Evolutionary conservation across 2,797 vertebrate species (phyloP).

Genomic region (Sebastes umbrosus): DNA sequence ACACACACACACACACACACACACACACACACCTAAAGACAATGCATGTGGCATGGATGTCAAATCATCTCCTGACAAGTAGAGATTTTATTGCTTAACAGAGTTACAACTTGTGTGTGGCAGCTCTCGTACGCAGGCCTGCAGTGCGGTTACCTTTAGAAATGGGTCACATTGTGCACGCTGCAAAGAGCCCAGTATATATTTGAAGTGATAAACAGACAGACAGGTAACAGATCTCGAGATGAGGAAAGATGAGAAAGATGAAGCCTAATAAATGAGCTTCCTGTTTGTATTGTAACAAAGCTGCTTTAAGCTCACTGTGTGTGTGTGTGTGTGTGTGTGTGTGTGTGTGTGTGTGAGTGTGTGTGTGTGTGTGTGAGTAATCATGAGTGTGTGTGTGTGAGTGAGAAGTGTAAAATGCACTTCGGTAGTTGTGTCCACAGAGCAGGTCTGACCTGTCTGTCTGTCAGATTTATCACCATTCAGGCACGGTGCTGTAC

Average conservation of each 20-base stretch:
- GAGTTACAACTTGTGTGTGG: not conserved
- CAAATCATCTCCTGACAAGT: not conserved
- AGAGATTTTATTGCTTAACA: slow-evolving; percentile 4
- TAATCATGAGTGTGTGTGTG: not conserved
- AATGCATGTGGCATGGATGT: not conserved
- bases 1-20: not conserved
- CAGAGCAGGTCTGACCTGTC: slow-evolving; percentile 44
- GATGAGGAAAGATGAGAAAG: not conserved
- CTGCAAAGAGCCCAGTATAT: not conserved
- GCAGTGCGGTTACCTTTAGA: not conserved
- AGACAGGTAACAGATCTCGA: not conserved
- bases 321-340: not conserved
- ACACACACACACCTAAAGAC: not conserved
- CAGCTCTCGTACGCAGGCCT: not conserved
- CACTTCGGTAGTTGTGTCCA: slow-evolving; percentile 2
- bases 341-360: not conserved
- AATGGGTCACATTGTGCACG: slow-evolving; percentile 25
- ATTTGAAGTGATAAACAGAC: not conserved
- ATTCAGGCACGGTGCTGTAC: slow-evolving; percentile 42
- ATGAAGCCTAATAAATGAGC: slow-evolving; percentile 8
- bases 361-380: not conserved
- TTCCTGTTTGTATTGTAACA: not conserved
- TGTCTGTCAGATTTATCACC: slow-evolving; percentile 43
- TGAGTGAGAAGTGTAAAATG: not conserved
- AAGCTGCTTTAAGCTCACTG: not conserved